A percentile compares a stretch with the other conserved stretches of the same genome.
Conservation (phyloP, 2,797 vertebrate genomes). For the Pseudomugil tenellus region DNA sequence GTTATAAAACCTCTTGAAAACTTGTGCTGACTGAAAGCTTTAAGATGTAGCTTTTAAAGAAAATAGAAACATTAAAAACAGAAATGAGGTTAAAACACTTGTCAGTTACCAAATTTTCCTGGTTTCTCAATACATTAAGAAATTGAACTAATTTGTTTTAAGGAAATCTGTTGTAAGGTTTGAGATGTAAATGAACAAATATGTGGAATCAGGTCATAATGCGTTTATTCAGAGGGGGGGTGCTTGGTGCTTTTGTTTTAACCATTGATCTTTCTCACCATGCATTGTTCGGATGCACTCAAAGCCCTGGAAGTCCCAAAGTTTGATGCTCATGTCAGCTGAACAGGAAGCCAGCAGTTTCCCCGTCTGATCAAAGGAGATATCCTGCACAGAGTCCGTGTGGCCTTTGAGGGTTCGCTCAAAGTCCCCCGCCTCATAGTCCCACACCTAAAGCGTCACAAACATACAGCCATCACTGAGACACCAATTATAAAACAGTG, state of each 20-base stretch:
- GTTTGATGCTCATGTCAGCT: constrained; percentile 99
- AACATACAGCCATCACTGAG: not conserved
- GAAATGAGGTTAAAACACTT: too few species aligned
- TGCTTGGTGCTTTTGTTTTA: too few species aligned
- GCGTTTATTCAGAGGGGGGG: not conserved
- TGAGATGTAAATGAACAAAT: too few species aligned
- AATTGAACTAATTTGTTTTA: too few species aligned
- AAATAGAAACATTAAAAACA: too few species aligned
- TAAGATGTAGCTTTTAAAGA: too few species aligned
- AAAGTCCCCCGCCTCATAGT: constrained; percentile 98
- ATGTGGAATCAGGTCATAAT: too few species aligned
- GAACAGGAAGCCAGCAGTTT: constrained; percentile 98
- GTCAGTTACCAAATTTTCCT: too few species aligned
- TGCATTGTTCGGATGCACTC: constrained; percentile 99
- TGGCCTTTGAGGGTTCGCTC: constrained; percentile 98
- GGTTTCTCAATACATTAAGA: too few species aligned
- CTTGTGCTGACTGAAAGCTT: too few species aligned
- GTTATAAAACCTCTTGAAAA: too few species aligned
- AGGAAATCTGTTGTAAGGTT: too few species aligned
- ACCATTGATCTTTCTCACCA: constrained; percentile 81
- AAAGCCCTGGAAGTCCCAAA: constrained; percentile 99
- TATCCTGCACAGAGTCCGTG: constrained; percentile 99
- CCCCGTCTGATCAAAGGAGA: constrained; percentile 98
- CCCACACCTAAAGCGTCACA: constrained; percentile 90
- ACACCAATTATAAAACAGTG: not conserved